Percentiles rank a stretch among this genome's conserved stretches.
These are phyloP conservation scores for Hassar affinis DNA, from an alignment of 2,113 vertebrate genomes.

Conservation along the genomic window DNA sequence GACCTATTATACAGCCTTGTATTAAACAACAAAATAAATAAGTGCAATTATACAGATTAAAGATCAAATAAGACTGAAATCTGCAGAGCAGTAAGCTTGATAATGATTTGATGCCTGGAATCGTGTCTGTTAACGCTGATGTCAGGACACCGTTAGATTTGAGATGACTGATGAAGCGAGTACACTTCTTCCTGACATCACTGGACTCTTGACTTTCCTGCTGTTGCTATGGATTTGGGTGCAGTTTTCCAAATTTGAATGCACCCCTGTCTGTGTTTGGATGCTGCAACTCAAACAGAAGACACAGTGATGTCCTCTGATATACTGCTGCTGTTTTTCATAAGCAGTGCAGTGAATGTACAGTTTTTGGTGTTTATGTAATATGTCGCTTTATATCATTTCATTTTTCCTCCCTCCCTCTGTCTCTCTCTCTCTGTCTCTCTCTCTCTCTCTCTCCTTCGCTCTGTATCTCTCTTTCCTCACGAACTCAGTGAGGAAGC, in stretches of 20 bases:
- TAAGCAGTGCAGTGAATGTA: slow-evolving; percentile 33
- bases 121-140: background rate
- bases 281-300: background rate
- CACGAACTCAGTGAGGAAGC: slow-evolving; percentile 78
- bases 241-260: background rate
- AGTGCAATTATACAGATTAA: background rate
- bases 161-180: background rate
- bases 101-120: too few species aligned
- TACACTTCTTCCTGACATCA: slow-evolving; percentile 7
- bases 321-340: slow-evolving; percentile 39
- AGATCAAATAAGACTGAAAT: background rate
- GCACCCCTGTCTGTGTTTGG: background rate
- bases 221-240: slow-evolving; percentile 26
- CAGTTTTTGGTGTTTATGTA: slow-evolving; percentile 52
- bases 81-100: background rate
- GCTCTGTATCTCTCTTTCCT: background rate
- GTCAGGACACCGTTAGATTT: background rate
- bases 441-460: slow-evolving; percentile 14
- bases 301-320: background rate
- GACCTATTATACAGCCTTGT: background rate
- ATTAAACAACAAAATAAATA: slow-evolving; percentile 20
- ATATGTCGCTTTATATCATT: slow-evolving; percentile 39
- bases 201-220: background rate
- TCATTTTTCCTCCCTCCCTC: background rate
- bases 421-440: background rate